phyloP scores from a whole-genome alignment of 2,113 vertebrate genomes.

The Caranx melampygus region DNA sequence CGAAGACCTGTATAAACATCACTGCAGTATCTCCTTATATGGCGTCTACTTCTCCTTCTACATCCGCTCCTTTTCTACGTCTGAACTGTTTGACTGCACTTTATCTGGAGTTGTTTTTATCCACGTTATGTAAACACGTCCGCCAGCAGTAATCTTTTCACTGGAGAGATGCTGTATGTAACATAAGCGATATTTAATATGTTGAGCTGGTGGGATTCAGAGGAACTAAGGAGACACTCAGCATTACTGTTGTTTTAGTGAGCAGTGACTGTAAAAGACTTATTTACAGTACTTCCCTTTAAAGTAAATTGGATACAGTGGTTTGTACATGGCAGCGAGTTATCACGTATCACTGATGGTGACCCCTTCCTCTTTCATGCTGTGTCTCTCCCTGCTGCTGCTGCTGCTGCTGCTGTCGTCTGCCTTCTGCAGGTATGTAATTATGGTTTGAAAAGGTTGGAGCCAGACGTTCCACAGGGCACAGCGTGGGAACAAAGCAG shows the following conservation, averaged over 20 bases:
- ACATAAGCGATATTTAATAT: background rate
- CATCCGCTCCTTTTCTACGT: slow-evolving; percentile 1
- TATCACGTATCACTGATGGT: slow-evolving; percentile 35
- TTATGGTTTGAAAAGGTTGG: slow-evolving; percentile 80
- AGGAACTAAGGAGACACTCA: slow-evolving; percentile 2
- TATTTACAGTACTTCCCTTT: slow-evolving; percentile 9
- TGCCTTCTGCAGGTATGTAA: slow-evolving; percentile 80
- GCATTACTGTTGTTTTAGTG: background rate
- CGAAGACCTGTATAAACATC: background rate
- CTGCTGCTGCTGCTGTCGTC: slow-evolving; percentile 68
- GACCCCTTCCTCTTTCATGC: slow-evolving; percentile 47
- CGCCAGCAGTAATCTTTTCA: background rate
- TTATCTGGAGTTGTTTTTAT: slow-evolving; percentile 4
- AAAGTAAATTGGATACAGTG: slow-evolving; percentile 34
- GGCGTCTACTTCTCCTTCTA: background rate
- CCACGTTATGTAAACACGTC: background rate
- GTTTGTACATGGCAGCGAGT: slow-evolving; percentile 21
- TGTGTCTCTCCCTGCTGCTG: slow-evolving; percentile 51
- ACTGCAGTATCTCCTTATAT: background rate
- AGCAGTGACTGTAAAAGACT: background rate
- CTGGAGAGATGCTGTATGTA: background rate
- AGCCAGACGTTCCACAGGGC: slow-evolving; percentile 77
- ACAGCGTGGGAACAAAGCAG: slow-evolving; percentile 75
- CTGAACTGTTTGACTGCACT: slow-evolving; percentile 3
- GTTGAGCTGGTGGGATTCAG: background rate